These are phyloP conservation scores for Apomyelois bistriatella DNA, from an alignment of 2,888 invertebrate species.

Conservation along the genomic window DNA sequence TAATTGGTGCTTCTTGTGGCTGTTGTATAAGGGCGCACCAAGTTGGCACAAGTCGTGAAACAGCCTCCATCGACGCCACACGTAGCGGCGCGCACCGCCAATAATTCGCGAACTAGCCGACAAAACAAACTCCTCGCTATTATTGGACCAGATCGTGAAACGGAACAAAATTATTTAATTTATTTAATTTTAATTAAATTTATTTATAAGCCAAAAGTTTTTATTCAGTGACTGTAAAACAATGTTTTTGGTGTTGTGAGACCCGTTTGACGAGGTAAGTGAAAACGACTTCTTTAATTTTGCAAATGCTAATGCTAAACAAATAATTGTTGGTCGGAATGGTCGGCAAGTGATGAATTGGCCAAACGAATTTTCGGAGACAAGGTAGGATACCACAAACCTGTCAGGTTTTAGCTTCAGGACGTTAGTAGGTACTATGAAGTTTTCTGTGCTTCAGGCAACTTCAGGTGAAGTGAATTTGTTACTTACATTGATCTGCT, in stretches of 20 bases:
- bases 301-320: background rate
- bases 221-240: constrained; percentile 9
- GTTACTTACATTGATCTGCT: no score
- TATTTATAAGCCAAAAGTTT: constrained; percentile 4
- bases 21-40: constrained; percentile 35
- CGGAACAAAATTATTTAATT: background rate
- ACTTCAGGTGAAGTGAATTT: no score
- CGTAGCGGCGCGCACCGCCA: constrained; percentile 30
- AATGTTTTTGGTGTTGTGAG: constrained; percentile 19
- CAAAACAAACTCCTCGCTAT: background rate
- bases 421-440: no score
- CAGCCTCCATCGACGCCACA: constrained; percentile 51
- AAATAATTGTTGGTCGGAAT: no score
- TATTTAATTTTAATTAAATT: background rate
- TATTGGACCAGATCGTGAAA: background rate
- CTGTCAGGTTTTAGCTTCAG: no score
- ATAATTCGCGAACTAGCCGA: background rate
- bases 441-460: no score
- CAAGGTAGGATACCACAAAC: no score
- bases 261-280: constrained; percentile 20
- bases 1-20: constrained; percentile 53
- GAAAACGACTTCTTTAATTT: background rate
- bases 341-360: no score
- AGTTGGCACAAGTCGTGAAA: constrained; percentile 28
- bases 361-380: no score